A percentile compares a stretch with the other conserved stretches of the same genome.
Conservation (phyloP, 2,113 vertebrate genomes). For the Prietella phreatophila region DNA sequence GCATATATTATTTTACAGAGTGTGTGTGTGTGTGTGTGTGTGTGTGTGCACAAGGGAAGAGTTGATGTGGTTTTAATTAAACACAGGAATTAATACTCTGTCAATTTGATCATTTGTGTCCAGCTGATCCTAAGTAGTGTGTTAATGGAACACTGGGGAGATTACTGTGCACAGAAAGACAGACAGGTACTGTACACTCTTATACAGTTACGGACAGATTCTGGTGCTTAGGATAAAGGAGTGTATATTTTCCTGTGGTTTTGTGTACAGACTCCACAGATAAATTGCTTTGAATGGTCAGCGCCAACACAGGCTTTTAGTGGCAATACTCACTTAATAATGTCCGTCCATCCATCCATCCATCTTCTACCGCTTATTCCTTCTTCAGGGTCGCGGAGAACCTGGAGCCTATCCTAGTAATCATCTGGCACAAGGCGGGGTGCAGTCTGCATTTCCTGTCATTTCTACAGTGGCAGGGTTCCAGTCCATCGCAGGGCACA, state of each 20-base stretch:
- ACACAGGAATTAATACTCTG: neutral
- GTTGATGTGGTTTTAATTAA: neutral
- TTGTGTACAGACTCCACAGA: neutral
- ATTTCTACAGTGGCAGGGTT: too few relatives aligned
- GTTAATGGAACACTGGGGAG: neutral
- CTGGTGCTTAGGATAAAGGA: neutral
- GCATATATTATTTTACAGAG: neutral
- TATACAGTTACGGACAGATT: neutral
- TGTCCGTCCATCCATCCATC: too few relatives aligned
- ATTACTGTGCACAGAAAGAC: neutral
- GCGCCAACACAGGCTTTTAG: slow-evolving; percentile 22
- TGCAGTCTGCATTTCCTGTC: too few relatives aligned
- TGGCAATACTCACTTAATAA: neutral
- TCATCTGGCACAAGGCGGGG: too few relatives aligned
- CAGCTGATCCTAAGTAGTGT: neutral
- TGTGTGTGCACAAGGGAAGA: neutral
- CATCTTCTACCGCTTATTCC: too few relatives aligned
- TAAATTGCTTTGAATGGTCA: neutral
- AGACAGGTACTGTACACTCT: neutral
- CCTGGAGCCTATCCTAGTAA: too few relatives aligned
- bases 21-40: too few relatives aligned
- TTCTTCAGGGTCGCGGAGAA: too few relatives aligned
- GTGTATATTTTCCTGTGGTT: neutral
- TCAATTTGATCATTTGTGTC: neutral
- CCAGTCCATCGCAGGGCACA: too few relatives aligned